Evolutionary conservation across 2,888 invertebrate genomes (phyloP).

Genomic region (Campopleginae sp.): DNA sequence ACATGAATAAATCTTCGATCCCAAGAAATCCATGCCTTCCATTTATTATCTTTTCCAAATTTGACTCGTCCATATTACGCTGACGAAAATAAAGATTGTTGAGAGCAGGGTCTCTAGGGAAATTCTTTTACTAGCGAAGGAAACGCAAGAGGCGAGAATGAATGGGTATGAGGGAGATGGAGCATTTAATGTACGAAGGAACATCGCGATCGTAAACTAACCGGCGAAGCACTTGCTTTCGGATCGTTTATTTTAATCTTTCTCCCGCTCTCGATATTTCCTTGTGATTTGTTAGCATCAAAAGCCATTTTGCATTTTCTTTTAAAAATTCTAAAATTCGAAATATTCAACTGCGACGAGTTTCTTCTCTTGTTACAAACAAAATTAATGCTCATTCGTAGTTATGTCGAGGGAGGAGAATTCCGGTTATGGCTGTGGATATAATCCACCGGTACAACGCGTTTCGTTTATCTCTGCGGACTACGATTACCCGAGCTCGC

Average conservation of each 20-base stretch:
- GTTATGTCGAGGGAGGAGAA: slow-evolving; percentile 41
- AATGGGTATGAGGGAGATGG: not conserved
- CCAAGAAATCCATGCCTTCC: not conserved
- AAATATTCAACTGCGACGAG: slow-evolving; percentile 54
- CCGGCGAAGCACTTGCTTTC: slow-evolving; percentile 58
- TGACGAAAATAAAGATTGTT: slow-evolving; percentile 16
- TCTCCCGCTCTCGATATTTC: slow-evolving; percentile 36
- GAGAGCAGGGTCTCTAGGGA: slow-evolving; percentile 4
- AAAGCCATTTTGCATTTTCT: slow-evolving; percentile 57
- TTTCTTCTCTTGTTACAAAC: slow-evolving; percentile 19
- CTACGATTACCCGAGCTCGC: slow-evolving; percentile 45
- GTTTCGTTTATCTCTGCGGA: slow-evolving; percentile 36
- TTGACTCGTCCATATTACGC: slow-evolving; percentile 5
- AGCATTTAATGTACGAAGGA: slow-evolving; percentile 3
- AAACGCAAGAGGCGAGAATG: not conserved
- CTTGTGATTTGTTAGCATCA: slow-evolving; percentile 36
- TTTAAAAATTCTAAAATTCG: slow-evolving; percentile 44
- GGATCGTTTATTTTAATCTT: slow-evolving; percentile 66
- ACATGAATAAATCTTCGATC: not conserved
- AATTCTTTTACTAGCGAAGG: slow-evolving; percentile 33
- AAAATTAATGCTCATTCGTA: slow-evolving; percentile 6
- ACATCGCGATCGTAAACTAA: slow-evolving; percentile 60
- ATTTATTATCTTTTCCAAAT: slow-evolving; percentile 24
- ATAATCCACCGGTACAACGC: slow-evolving; percentile 50
- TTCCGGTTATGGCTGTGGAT: slow-evolving; percentile 36